phyloP scores from a whole-genome alignment of 2,888 invertebrate genomes.

The Caenorhabditis plicata region DNA sequence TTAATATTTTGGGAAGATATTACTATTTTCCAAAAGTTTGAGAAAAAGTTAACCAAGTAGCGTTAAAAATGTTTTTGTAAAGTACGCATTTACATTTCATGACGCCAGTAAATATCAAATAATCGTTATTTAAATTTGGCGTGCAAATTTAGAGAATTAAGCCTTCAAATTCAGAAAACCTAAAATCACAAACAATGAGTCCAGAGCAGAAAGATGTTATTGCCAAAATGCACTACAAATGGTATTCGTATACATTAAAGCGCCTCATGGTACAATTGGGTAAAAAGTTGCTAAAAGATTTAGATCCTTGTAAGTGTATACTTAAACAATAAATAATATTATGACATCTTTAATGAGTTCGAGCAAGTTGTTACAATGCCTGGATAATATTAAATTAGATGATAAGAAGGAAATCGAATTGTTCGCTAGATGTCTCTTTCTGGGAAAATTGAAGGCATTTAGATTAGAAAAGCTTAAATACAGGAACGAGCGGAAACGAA shows the following conservation, averaged over 20 bases:
- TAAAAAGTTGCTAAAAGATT: constrained; percentile 24
- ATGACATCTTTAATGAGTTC: constrained; percentile 17
- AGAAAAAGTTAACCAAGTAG: too few species aligned
- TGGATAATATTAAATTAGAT: constrained; percentile 11
- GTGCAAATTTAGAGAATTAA: too few species aligned
- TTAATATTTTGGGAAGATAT: constrained; percentile 2
- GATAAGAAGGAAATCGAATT: constrained; percentile 43
- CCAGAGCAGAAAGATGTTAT: constrained; percentile 21
- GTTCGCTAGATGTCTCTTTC: constrained; percentile 42
- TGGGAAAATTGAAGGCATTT: constrained; percentile 23
- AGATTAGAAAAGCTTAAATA: constrained; percentile 9
- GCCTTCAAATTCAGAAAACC: constrained; percentile 8
- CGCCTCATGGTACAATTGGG: constrained; percentile 50
- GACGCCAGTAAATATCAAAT: neutral
- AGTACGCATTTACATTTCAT: neutral
- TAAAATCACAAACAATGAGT: constrained; percentile 12
- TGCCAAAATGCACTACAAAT: constrained; percentile 47
- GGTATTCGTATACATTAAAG: constrained; percentile 46
- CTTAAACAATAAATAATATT: constrained; percentile 7
- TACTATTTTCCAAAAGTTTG: neutral
- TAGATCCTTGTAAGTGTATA: constrained; percentile 26
- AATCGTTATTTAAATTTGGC: too few species aligned
- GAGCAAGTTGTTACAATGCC: constrained; percentile 14
- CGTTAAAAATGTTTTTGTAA: too few species aligned
- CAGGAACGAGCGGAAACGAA: constrained; percentile 5